phyloP scores from a whole-genome alignment of 2,797 vertebrate species.

The Pipistrellus kuhlii region DNA sequence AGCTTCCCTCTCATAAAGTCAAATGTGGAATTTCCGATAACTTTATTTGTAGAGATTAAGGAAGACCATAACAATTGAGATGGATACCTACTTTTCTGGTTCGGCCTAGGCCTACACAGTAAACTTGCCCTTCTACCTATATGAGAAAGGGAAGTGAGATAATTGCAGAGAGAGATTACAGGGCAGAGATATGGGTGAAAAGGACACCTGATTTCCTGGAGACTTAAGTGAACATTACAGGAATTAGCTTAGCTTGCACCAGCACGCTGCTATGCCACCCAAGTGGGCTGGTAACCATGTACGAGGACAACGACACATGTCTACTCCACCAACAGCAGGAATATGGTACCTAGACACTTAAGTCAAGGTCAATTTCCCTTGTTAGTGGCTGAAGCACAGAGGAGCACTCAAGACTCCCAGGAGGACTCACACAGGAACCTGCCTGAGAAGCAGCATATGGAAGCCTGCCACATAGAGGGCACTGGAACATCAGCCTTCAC shows the following conservation, averaged over 20 bases:
- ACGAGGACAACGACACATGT: background rate
- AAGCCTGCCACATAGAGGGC: background rate
- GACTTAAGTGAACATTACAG: background rate
- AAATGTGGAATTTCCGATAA: background rate
- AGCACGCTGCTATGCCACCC: background rate
- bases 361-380: background rate
- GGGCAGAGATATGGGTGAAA: background rate
- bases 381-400: background rate
- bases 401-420: rapidly evolving
- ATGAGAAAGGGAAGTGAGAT: background rate
- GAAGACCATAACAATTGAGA: background rate
- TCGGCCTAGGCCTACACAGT: background rate
- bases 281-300: background rate
- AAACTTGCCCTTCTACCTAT: background rate
- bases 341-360: background rate
- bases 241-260: background rate
- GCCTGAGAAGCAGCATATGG: background rate
- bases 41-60: background rate
- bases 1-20: background rate
- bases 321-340: background rate
- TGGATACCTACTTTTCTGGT: background rate
- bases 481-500: background rate
- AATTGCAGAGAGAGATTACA: background rate
- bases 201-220: background rate
- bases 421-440: background rate